phyloP scores from a whole-genome alignment of 2,797 vertebrate genomes.

The Triplophysa bombifrons region DNA sequence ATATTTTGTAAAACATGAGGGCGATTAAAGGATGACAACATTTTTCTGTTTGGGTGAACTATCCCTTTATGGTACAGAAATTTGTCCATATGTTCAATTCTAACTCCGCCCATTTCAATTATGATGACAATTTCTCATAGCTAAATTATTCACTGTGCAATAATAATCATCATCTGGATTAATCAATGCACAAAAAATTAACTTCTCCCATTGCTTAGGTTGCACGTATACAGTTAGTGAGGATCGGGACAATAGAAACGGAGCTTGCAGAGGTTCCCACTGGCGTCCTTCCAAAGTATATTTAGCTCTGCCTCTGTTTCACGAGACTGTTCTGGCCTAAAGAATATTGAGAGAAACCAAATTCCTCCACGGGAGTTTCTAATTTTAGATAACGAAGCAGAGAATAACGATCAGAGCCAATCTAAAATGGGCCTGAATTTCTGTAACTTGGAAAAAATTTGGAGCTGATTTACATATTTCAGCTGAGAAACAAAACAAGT shows the following conservation, averaged over 20 bases:
- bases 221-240: not conserved
- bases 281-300: conserved; percentile 72
- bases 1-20: too few relatives aligned
- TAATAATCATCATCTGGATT: not conserved
- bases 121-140: not conserved
- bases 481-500: not conserved
- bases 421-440: not conserved
- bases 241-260: conserved; percentile 65
- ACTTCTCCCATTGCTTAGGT: not conserved
- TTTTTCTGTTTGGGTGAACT: too few relatives aligned
- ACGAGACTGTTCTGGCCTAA: conserved; percentile 37
- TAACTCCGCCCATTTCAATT: not conserved
- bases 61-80: too few relatives aligned
- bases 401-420: conserved; percentile 13
- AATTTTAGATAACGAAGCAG: conserved; percentile 32
- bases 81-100: too few relatives aligned
- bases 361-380: conserved; percentile 30
- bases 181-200: not conserved
- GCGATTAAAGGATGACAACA: too few relatives aligned
- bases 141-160: not conserved
- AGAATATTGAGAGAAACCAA: not conserved
- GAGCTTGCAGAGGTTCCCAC: conserved; percentile 70
- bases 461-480: conserved; percentile 19
- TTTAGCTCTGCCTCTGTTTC: conserved; percentile 70
- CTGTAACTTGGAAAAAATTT: not conserved